Percentiles rank a stretch among this genome's conserved stretches.
Evolutionary conservation across 2,888 invertebrate species (phyloP).

Genomic region (Lasioglossum oenotherae): DNA sequence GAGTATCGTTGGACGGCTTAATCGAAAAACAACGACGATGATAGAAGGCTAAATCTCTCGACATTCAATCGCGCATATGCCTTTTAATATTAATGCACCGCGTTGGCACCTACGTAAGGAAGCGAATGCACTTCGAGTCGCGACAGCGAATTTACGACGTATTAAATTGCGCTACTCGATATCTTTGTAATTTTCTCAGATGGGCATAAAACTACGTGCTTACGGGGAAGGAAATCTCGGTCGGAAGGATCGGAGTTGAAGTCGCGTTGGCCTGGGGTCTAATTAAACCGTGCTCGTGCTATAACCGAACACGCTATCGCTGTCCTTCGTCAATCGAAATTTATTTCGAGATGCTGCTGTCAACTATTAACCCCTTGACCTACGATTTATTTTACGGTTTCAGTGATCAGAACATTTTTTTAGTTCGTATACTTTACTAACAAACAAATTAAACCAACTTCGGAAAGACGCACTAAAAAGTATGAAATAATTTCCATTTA

Average conservation of each 20-base stretch:
- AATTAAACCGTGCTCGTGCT: slow-evolving; percentile 35
- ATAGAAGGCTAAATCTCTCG: slow-evolving; percentile 48
- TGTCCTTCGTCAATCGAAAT: background rate
- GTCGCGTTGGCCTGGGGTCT: background rate
- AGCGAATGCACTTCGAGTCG: slow-evolving; percentile 34
- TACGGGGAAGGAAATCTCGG: slow-evolving; percentile 21
- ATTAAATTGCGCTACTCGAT: slow-evolving; percentile 61
- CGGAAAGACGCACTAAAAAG: too few relatives aligned
- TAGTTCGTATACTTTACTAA: too few relatives aligned
- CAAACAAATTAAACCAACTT: too few relatives aligned
- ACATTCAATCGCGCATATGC: slow-evolving; percentile 51
- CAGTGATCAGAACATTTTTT: too few relatives aligned
- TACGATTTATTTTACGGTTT: too few relatives aligned
- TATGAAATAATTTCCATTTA: too few relatives aligned
- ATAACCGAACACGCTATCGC: background rate
- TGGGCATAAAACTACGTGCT: slow-evolving; percentile 55
- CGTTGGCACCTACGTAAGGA: slow-evolving; percentile 59
- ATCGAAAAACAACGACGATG: slow-evolving; percentile 44
- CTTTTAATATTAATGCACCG: slow-evolving; percentile 59
- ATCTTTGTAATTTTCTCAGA: slow-evolving; percentile 57
- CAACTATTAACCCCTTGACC: too few relatives aligned
- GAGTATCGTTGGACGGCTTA: slow-evolving; percentile 8
- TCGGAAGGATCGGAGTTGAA: slow-evolving; percentile 6
- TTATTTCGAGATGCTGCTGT: background rate
- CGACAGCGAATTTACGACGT: slow-evolving; percentile 53